phyloP scores from a whole-genome alignment of 2,888 invertebrate species.

The Tinea semifulvella region DNA sequence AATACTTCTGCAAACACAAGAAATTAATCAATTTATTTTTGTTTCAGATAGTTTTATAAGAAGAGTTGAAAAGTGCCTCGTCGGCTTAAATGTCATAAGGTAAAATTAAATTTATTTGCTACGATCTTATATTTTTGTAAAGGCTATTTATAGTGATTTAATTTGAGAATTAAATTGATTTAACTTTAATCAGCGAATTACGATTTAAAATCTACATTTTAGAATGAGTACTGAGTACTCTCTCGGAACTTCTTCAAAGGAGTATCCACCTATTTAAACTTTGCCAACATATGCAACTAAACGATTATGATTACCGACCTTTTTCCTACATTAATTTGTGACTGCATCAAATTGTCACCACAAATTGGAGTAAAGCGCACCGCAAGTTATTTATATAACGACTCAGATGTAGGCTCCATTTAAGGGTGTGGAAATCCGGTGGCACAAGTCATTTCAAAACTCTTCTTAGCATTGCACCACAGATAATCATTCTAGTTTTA shows the following conservation, averaged over 20 bases:
- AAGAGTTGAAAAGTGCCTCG: not conserved
- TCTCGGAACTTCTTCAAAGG: too few species aligned
- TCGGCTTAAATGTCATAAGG: conserved; percentile 1
- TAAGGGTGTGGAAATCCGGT: conserved; percentile 3
- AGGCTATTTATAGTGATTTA: not conserved
- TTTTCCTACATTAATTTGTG: not conserved
- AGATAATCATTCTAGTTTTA: too few species aligned
- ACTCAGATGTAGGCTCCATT: not conserved
- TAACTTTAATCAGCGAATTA: too few species aligned
- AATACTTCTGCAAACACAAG: too few species aligned
- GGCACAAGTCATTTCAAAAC: not conserved
- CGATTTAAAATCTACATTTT: too few species aligned
- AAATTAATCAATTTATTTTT: not conserved
- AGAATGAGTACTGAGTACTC: too few species aligned
- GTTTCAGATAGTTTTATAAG: conserved; percentile 4
- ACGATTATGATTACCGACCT: not conserved
- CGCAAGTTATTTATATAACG: conserved; percentile 11
- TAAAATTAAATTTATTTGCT: not conserved
- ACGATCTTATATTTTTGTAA: too few species aligned
- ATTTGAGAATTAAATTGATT: too few species aligned
- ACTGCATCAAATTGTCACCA: not conserved
- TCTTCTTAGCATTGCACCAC: not conserved
- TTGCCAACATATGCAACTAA: too few species aligned
- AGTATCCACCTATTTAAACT: too few species aligned
- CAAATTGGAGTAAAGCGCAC: conserved; percentile 10